phyloP scores from a whole-genome alignment of 1,140 invertebrate species.

The Drosophila orena region DNA sequence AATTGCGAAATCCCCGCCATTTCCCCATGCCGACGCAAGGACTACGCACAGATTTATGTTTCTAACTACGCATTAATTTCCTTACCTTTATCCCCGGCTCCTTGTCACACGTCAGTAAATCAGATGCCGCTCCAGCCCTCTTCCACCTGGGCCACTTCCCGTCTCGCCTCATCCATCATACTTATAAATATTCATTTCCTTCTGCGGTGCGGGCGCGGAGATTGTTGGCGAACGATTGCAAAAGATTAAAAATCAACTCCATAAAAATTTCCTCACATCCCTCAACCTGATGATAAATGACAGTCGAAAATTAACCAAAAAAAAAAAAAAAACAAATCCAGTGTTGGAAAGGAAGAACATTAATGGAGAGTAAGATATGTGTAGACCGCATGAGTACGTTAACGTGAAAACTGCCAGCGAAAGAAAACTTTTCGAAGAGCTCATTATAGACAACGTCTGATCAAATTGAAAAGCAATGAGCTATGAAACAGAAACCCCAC shows the following conservation, averaged over 20 bases:
- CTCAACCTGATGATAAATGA: conserved; percentile 73
- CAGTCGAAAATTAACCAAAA: conserved; percentile 70
- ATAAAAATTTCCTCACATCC: conserved; percentile 60
- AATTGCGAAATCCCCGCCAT: conserved; percentile 72
- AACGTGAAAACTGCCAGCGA: conserved; percentile 11
- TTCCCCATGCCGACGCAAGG: conserved; percentile 35
- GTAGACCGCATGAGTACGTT: conserved; percentile 2
- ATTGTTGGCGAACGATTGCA: conserved; percentile 64
- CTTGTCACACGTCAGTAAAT: conserved; percentile 79
- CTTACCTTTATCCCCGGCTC: conserved; percentile 75
- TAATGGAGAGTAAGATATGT: not conserved
- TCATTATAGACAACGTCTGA: conserved; percentile 83
- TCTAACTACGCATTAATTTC: conserved; percentile 83
- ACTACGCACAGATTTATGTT: conserved; percentile 75
- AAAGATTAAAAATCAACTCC: conserved; percentile 85
- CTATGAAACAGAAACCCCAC: conserved; percentile 70
- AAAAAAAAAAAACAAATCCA: conserved; percentile 4
- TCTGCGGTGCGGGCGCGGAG: conserved; percentile 4
- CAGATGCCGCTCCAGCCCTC: conserved; percentile 44
- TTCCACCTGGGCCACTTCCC: conserved; percentile 28
- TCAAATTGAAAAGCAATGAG: conserved; percentile 85
- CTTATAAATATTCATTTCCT: conserved; percentile 85
- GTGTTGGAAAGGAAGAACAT: not conserved
- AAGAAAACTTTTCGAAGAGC: conserved; percentile 55
- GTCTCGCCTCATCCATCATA: conserved; percentile 79